Evolutionary conservation across 2,888 invertebrate species (phyloP), one percentile per base, ranked within the genome.

Genomic region (Synergus japonicus): DNA sequence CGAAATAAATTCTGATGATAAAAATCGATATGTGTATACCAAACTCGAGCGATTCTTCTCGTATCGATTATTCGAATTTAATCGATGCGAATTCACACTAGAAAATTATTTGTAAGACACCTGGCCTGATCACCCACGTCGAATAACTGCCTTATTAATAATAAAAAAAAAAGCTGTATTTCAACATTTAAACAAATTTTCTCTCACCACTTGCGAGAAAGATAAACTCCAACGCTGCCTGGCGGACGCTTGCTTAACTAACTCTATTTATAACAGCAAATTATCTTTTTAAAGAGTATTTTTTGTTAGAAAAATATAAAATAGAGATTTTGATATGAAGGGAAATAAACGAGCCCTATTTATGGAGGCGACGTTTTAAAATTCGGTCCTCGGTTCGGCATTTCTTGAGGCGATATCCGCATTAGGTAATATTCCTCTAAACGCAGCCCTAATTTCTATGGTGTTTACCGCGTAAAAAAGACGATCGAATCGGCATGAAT

Each of bases 401-500:
- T 76, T 60, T 76, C 81, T 81, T 13, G 81, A 41, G 82, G 83
- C 82, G 64, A 77, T 78, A 73, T 41, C 79, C 81, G 79, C 82
- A 82, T 82, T 82, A 80, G 79, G 79, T 81, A 82, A 82, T 81
- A 79, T 79, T 78, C 41, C 37, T 73, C 76, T 81, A 66, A 84
- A 83, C 80, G 77, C 77, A 79, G 80, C 79, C 79, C 85, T 86
- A 88, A 88, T 87, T 86, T 89, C 83, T 83, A 82, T 77, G 84
- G 86, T 86, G 84, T 85, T 86, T 86, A 86, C 85, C 85, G 87
- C 79, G 86, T 87, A 86, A 87, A 89, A 88, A 89, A 83, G 83
- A 83, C 86, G 85, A 86, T 85, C 83, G 82, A 83, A 84, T 86
- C 86, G 85, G 85, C 85, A 85, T 88, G 88, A 89, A 90, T 90